Evolutionary conservation across 53 echinoderm and acorn worm species (phyloP).

Genomic region (Pentamera pediparva): DNA sequence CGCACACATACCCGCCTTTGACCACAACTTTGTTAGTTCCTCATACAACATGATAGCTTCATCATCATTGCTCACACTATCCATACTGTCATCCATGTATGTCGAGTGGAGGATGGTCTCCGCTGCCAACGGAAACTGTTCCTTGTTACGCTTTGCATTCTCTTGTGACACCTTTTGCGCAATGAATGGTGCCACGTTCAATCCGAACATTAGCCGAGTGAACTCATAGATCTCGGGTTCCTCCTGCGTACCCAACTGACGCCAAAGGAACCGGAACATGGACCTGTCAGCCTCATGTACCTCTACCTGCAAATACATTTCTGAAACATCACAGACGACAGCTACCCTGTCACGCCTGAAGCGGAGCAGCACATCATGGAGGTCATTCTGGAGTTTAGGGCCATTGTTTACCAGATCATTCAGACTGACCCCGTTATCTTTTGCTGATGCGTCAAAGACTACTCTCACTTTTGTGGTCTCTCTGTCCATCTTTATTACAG

Average conservation of each 20-base stretch:
- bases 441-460: constrained; percentile 26
- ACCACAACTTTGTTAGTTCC: background rate
- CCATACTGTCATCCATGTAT: constrained; percentile 4
- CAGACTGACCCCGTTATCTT: constrained; percentile 2
- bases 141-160: background rate
- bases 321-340: constrained; percentile 32
- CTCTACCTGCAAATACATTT: constrained; percentile 47
- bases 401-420: constrained; percentile 32
- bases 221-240: background rate
- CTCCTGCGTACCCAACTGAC: constrained; percentile 4
- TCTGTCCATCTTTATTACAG: background rate
- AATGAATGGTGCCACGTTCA: constrained; percentile 4
- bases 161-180: background rate
- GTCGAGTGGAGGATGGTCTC: background rate
- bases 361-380: constrained; percentile 35
- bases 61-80: background rate
- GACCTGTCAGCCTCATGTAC: constrained; percentile 18
- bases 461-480: constrained; percentile 22
- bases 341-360: constrained; percentile 40
- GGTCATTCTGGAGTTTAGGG: constrained; percentile 34
- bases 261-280: constrained; percentile 38
- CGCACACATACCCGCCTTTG: constrained; percentile 31
- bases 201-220: background rate
- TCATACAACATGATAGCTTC: background rate
- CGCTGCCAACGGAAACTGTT: background rate